A percentile compares a stretch with the other conserved stretches of the same genome.
phyloP scores from a whole-genome alignment of 2,113 vertebrate genomes.

The Atrichornis clamosus region DNA sequence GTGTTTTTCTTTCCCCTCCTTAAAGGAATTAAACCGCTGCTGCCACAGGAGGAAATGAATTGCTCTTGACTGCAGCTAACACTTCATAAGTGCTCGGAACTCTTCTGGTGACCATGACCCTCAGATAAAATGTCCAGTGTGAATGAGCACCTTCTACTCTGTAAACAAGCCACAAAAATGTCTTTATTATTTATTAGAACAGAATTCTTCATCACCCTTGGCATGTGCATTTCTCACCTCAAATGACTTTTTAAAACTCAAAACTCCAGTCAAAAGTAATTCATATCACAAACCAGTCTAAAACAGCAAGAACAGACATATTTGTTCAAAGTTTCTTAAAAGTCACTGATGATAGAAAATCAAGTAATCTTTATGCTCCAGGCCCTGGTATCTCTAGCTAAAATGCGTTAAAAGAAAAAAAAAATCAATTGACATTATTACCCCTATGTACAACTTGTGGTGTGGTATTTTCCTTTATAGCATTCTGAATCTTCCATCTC shows the following conservation, averaged over 20 bases:
- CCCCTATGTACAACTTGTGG: slow-evolving; percentile 11
- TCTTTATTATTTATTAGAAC: not conserved
- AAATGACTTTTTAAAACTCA: not conserved
- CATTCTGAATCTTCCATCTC: slow-evolving; percentile 49
- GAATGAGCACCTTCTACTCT: not conserved
- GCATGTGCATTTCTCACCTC: not conserved
- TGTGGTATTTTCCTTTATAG: slow-evolving; percentile 59
- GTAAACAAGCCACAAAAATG: not conserved
- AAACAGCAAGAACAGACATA: not conserved
- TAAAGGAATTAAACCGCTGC: not conserved
- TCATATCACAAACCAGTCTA: not conserved
- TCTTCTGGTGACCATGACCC: not conserved
- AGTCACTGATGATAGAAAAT: not conserved
- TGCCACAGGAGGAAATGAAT: not conserved
- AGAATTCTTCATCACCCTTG: not conserved
- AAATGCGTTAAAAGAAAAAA: slow-evolving; percentile 45
- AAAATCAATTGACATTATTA: slow-evolving; percentile 47
- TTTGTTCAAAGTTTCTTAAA: not conserved
- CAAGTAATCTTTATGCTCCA: not conserved
- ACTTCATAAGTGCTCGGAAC: not conserved
- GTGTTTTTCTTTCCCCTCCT: not conserved
- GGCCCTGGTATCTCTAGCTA: not conserved
- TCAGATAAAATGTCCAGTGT: not conserved
- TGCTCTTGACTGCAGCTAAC: not conserved
- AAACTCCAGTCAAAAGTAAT: not conserved